phyloP scores from a whole-genome alignment of 1,140 invertebrate genomes.

The Drosophila sproati region DNA sequence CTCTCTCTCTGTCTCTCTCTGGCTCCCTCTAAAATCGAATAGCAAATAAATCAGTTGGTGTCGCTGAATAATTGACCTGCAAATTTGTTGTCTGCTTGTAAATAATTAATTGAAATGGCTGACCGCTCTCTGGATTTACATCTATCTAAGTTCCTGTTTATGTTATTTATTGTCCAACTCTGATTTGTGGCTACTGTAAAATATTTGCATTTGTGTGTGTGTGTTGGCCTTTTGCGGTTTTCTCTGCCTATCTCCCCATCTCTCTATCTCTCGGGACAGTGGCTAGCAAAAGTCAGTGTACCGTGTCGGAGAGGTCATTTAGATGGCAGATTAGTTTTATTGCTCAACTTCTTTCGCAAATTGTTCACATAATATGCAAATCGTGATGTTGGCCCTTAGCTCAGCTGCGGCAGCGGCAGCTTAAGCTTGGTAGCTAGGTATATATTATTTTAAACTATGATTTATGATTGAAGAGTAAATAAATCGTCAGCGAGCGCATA shows the following conservation, averaged over 20 bases:
- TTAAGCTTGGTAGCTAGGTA: not conserved
- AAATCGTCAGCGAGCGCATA: constrained; percentile 1
- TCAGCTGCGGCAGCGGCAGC: not conserved
- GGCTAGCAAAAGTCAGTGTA: constrained; percentile 58
- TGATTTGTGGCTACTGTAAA: constrained; percentile 53
- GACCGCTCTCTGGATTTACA: not conserved
- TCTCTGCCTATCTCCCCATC: not conserved
- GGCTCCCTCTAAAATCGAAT: not conserved
- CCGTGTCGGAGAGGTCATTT: constrained; percentile 69
- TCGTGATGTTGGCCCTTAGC: constrained; percentile 49
- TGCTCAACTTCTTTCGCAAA: constrained; percentile 71
- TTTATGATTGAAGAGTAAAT: constrained; percentile 25
- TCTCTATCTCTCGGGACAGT: constrained; percentile 20
- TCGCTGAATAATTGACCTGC: constrained; percentile 38
- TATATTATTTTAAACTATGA: constrained; percentile 46
- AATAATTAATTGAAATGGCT: constrained; percentile 54
- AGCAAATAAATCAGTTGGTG: constrained; percentile 26
- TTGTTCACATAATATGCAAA: constrained; percentile 73
- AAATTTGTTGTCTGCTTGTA: constrained; percentile 26
- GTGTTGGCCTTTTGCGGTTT: constrained; percentile 37
- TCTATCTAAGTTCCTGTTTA: constrained; percentile 13
- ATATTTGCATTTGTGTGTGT: constrained; percentile 7
- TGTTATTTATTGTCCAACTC: constrained; percentile 41
- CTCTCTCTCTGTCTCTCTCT: not conserved
- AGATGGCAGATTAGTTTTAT: constrained; percentile 79